Percentiles rank a stretch among this genome's conserved stretches.
Conservation (phyloP, 2,113 vertebrate species). For the Sakesphorus luctuosus region DNA sequence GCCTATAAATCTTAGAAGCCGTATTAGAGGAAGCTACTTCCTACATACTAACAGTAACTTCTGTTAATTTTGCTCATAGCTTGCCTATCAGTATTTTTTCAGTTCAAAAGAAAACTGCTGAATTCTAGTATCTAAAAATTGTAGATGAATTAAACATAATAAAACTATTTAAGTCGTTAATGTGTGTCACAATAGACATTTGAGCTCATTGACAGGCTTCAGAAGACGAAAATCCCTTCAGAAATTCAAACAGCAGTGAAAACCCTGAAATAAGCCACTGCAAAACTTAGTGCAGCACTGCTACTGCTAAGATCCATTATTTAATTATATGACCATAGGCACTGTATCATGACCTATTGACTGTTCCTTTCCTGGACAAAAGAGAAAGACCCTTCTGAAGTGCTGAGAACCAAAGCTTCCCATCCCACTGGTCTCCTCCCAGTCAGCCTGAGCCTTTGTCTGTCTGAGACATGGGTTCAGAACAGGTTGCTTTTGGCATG, state of each 20-base stretch:
- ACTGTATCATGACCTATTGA: neutral
- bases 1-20: neutral
- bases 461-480: neutral
- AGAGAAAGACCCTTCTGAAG: neutral
- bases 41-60: neutral
- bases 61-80: neutral
- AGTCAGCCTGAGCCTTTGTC: neutral
- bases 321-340: neutral
- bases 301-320: neutral
- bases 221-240: neutral
- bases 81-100: neutral
- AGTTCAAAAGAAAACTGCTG: neutral
- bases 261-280: neutral
- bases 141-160: neutral
- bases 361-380: neutral
- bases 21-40: neutral
- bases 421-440: accelerated
- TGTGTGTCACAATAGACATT: neutral
- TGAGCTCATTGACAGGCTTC: neutral
- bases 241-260: neutral
- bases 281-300: neutral
- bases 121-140: neutral
- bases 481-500: accelerated
- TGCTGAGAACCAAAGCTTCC: neutral
- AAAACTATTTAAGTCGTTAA: neutral